Evolutionary conservation across 2,113 vertebrate genomes (phyloP), one percentile per base, ranked within the genome.

Genomic region (Pelodiscus sinensis): DNA sequence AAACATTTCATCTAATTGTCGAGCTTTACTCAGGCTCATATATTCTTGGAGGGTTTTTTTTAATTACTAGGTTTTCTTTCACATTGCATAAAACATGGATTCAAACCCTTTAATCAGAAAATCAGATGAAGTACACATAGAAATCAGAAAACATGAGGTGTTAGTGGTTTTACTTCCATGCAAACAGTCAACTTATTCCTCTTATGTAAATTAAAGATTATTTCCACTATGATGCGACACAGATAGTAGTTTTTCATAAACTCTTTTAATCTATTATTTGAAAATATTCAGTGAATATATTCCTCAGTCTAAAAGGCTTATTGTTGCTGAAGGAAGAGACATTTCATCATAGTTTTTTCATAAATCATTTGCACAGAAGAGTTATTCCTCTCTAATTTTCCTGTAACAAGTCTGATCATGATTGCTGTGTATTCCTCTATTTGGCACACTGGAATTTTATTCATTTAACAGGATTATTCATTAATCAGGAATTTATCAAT

Each of bases 391-490:
- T 97, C 81, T 92, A 96, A 95, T 94, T 97, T 78, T 85, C 84
- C 90, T 94, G 58, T 96, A 97, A 97, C 75, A 97, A 97, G 88
- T 96, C 94, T 90, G 93, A 96, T 96, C 91, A 94, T 91, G 85
- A 96, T 4, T 96, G 87, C 79, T 95, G 96, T 97, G 95, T 93
- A 88, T 68, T 88, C 94, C 89, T 96, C 86, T 95, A 96, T 97
- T 96, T 96, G 90, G 94, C 93, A 93, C 83, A 96, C 79, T 85
- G 84, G 92, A 87, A 89, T 94, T 96, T 97, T 97, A 96, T 87
- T 97, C 71, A 92, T 94, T 97, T 97, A 97, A 97, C 95, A 96
- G 90, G 96, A 97, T 97, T 96, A 97, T 94, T 97, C 94, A 97
- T 97, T 98, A 97, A 97, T 97, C 96, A 96, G 95, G 94, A 91